These are phyloP conservation scores for Sebastes cheni DNA, from an alignment of 2,797 vertebrate species.

Conservation along the genomic window DNA sequence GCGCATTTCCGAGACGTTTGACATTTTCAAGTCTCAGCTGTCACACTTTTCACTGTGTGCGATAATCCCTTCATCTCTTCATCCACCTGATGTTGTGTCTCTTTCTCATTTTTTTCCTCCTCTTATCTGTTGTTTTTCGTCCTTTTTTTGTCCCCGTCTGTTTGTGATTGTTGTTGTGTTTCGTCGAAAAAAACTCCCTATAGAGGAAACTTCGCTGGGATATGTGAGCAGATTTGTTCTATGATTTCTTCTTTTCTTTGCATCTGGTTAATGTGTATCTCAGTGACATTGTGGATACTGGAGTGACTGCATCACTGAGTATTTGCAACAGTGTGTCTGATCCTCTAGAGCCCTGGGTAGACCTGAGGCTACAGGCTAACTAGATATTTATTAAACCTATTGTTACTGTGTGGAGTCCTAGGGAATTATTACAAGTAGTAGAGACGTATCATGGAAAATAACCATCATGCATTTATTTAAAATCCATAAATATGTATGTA, in stretches of 20 bases:
- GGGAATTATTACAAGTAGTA: slow-evolving; percentile 15
- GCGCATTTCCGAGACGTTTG: slow-evolving; percentile 12
- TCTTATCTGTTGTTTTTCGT: slow-evolving; percentile 77
- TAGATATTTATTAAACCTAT: slow-evolving; percentile 19
- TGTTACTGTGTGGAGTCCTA: slow-evolving; percentile 3
- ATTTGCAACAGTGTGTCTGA: slow-evolving; percentile 39
- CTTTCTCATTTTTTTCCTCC: slow-evolving; percentile 69
- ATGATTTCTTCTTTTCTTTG: slow-evolving; percentile 73
- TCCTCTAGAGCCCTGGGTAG: slow-evolving; percentile 26
- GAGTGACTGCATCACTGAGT: slow-evolving; percentile 44
- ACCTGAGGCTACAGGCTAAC: slow-evolving; percentile 2
- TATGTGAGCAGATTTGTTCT: slow-evolving; percentile 93
- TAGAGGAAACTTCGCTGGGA: slow-evolving; percentile 99
- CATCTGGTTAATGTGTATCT: slow-evolving; percentile 66
- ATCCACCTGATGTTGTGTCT: slow-evolving; percentile 77
- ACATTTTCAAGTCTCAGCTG: slow-evolving; percentile 57
- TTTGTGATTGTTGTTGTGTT: slow-evolving; percentile 73
- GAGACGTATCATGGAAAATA: slow-evolving; percentile 50
- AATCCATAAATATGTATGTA: not conserved
- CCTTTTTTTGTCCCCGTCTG: slow-evolving; percentile 72
- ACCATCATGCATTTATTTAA: not conserved
- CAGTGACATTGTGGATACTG: slow-evolving; percentile 45
- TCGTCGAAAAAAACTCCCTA: slow-evolving; percentile 73
- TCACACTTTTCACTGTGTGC: slow-evolving; percentile 67
- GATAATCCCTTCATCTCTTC: slow-evolving; percentile 57